phyloP scores from a whole-genome alignment of 2,888 invertebrate species.

The Tineola bisselliella region DNA sequence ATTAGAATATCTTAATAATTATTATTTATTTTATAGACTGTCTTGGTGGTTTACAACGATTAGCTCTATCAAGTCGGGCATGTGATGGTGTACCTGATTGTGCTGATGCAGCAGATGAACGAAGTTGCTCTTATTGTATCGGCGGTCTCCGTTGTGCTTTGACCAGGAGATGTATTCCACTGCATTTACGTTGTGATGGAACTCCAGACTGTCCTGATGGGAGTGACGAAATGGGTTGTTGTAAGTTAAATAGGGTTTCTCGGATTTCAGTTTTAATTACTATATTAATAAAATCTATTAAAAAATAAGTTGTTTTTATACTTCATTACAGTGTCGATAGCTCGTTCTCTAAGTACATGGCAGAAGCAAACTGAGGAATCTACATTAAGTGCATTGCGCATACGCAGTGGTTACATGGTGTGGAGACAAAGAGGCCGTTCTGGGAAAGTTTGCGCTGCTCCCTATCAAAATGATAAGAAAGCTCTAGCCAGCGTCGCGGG shows the following conservation, averaged over 20 bases:
- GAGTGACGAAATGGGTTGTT: conserved; percentile 85
- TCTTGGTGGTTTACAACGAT: conserved; percentile 75
- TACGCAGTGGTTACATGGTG: conserved; percentile 81
- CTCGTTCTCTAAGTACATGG: conserved; percentile 74
- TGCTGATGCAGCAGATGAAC: conserved; percentile 83
- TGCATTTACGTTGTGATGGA: conserved; percentile 80
- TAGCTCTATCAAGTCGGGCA: conserved; percentile 78
- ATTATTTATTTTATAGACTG: conserved; percentile 65
- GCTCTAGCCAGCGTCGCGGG: conserved; percentile 77
- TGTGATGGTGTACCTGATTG: conserved; percentile 91
- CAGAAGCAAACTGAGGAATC: conserved; percentile 72
- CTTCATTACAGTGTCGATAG: conserved; percentile 73
- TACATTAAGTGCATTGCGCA: conserved; percentile 76
- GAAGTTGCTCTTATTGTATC: conserved; percentile 80
- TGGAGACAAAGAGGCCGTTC: conserved; percentile 84
- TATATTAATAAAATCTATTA: no score
- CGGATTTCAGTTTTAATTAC: no score
- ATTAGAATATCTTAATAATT: no score
- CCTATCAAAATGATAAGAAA: conserved; percentile 71
- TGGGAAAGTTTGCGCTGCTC: conserved; percentile 85
- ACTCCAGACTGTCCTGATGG: conserved; percentile 86
- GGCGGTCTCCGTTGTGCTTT: conserved; percentile 83
- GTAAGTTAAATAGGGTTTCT: conserved; percentile 68
- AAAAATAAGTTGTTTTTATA: conserved; percentile 10
- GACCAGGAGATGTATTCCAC: conserved; percentile 77